These are phyloP conservation scores for Crossaster papposus DNA, from an alignment of 53 echinoderm and acorn worm genomes.

Conservation along the genomic window DNA sequence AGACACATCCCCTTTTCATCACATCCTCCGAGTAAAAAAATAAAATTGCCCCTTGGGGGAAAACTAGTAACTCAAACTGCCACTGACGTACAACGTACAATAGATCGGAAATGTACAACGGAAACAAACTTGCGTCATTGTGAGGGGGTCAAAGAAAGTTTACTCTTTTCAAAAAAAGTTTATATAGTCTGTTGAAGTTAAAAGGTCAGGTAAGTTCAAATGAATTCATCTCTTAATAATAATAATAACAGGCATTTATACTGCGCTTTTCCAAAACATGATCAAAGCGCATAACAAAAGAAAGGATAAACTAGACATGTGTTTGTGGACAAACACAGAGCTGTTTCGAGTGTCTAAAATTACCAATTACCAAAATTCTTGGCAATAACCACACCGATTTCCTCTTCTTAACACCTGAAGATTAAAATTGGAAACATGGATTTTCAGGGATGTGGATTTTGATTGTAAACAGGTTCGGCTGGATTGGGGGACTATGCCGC, in stretches of 20 bases:
- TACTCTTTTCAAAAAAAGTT: not conserved
- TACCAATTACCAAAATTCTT: too few relatives aligned
- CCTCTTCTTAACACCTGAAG: not conserved
- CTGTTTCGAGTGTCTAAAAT: too few relatives aligned
- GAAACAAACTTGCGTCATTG: not conserved
- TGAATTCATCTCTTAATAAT: not conserved
- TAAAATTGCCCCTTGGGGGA: not conserved
- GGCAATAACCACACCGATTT: not conserved
- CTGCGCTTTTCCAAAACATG: too few relatives aligned
- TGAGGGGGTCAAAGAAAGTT: slow-evolving; percentile 13
- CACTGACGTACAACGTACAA: not conserved
- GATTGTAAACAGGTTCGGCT: not conserved
- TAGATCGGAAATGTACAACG: not conserved
- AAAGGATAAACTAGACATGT: too few relatives aligned
- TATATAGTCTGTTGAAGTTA: not conserved
- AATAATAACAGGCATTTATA: too few relatives aligned
- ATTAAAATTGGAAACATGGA: not conserved
- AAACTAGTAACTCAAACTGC: not conserved
- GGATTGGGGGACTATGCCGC: not conserved
- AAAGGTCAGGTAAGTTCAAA: not conserved
- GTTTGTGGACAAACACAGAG: too few relatives aligned
- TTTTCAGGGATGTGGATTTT: not conserved
- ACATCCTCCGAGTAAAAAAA: not conserved
- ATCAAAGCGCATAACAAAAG: too few relatives aligned
- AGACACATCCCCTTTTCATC: not conserved